Evolutionary conservation across 2,888 invertebrate genomes (phyloP).

Genomic region (Ormyrus labotus): DNA sequence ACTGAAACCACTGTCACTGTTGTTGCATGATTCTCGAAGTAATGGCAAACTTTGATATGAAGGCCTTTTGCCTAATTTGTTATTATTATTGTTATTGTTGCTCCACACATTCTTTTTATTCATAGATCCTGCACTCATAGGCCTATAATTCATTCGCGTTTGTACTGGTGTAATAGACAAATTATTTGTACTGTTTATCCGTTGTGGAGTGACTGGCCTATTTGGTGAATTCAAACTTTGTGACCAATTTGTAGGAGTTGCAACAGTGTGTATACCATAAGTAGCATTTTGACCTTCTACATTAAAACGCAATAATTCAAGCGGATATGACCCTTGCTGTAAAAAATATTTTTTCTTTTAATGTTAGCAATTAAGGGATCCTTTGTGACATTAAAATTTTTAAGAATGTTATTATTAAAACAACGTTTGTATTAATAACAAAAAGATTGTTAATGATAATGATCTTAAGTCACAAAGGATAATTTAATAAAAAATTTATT

Average conservation of each 20-base stretch:
- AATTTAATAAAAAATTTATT: slow-evolving; percentile 3
- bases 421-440: not conserved
- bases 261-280: slow-evolving; percentile 64
- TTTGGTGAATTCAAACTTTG: slow-evolving; percentile 63
- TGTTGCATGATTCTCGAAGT: slow-evolving; percentile 66
- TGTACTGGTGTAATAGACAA: slow-evolving; percentile 61
- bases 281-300: slow-evolving; percentile 65
- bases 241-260: slow-evolving; percentile 65
- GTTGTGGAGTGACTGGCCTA: slow-evolving; percentile 59
- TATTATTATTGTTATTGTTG: slow-evolving; percentile 62
- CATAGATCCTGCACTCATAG: slow-evolving; percentile 61
- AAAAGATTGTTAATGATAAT: not conserved
- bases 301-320: slow-evolving; percentile 69
- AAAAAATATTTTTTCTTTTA: slow-evolving; percentile 24
- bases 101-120: slow-evolving; percentile 66
- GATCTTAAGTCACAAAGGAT: not conserved
- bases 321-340: slow-evolving; percentile 67
- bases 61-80: slow-evolving; percentile 62
- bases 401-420: not conserved
- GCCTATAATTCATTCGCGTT: slow-evolving; percentile 63
- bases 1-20: slow-evolving; percentile 72
- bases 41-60: slow-evolving; percentile 63
- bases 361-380: too few species aligned
- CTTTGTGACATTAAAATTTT: too few species aligned
- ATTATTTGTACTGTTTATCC: slow-evolving; percentile 58